These are phyloP conservation scores for Callospermophilus lateralis DNA, from an alignment of 2,113 vertebrate genomes.

Conservation along the genomic window DNA sequence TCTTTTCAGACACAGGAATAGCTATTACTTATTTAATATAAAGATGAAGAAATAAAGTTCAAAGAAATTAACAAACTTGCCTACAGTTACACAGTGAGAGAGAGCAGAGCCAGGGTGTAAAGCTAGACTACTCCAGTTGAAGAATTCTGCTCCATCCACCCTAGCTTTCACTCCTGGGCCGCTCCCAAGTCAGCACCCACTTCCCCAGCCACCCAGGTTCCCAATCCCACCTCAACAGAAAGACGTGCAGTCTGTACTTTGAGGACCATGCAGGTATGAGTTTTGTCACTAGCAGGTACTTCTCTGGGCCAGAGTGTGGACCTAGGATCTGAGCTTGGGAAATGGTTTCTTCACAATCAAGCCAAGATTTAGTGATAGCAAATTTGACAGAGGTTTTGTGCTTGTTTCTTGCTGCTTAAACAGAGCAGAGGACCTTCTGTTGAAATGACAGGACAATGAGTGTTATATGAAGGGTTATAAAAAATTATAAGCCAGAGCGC, in stretches of 20 bases:
- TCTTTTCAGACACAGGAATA: background rate
- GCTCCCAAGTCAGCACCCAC: background rate
- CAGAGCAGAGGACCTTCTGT: constrained; percentile 75
- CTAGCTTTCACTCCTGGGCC: background rate
- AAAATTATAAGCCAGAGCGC: constrained; percentile 70
- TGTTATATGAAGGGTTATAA: constrained; percentile 81
- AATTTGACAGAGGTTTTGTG: constrained; percentile 58
- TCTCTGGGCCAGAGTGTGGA: constrained; percentile 55
- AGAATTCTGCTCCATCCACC: background rate
- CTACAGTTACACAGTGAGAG: background rate
- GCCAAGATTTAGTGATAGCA: constrained; percentile 77
- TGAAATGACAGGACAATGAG: constrained; percentile 77
- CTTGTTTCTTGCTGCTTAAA: constrained; percentile 55
- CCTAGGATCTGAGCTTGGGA: constrained; percentile 75
- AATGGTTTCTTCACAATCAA: constrained; percentile 79
- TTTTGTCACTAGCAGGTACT: background rate
- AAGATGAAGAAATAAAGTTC: background rate
- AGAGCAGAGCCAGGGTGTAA: background rate
- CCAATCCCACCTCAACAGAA: background rate
- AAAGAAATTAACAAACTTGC: background rate
- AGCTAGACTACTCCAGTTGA: background rate
- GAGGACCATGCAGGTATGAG: background rate
- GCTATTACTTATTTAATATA: background rate
- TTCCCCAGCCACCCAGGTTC: background rate
- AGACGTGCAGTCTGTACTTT: fast-evolving